Evolutionary conservation across 2,797 vertebrate species (phyloP), one percentile per base, ranked within the genome.

Genomic region (Erpetoichthys calabaricus): DNA sequence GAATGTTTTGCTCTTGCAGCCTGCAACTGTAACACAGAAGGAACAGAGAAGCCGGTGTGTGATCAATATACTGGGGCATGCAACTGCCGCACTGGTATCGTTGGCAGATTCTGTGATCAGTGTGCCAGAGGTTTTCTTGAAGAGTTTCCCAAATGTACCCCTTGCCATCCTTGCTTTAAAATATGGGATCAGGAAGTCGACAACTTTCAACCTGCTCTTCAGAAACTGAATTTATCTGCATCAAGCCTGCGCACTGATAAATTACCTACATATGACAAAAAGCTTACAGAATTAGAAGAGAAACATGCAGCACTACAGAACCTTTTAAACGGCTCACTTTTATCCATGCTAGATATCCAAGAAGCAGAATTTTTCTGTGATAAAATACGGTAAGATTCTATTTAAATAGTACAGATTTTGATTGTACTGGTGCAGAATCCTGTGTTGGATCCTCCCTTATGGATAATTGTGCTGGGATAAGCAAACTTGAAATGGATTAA

Each of bases 21-120:
- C 0, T 92, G 91, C 42, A 68, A 84, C 64, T 95, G 90, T 70
- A 81, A 84, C 66, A 54, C 64, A 5, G 80, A 85, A 53, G 91
- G 90, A 59, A 81, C 86, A 0, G 56, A 65, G 63, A 73, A 63
- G 2, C 85, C 87, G 0, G 60, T 61, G 2, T 97, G 91, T 68
- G 81, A 93, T 72, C 66, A 72, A 59, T 76, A 76, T 67, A 91
- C 87, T 0, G 91, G 89, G 0, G 51, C 58, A 0, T 97, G 92
- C 47, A 68, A 64, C 53, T 95, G 90, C 56, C 80, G 71, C 0
- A 5, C 58, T 0, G 89, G 90, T 0, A 65, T 94, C 56, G 72
- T 65, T 0, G 84, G 91, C 45, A 75, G 76, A 47, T 76, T 75
- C 64, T 94, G 94, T 9, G 75, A 92, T 3, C 76, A 72, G 47